Evolutionary conservation across 2,797 vertebrate genomes (phyloP).

Genomic region (Perodicticus potto): DNA sequence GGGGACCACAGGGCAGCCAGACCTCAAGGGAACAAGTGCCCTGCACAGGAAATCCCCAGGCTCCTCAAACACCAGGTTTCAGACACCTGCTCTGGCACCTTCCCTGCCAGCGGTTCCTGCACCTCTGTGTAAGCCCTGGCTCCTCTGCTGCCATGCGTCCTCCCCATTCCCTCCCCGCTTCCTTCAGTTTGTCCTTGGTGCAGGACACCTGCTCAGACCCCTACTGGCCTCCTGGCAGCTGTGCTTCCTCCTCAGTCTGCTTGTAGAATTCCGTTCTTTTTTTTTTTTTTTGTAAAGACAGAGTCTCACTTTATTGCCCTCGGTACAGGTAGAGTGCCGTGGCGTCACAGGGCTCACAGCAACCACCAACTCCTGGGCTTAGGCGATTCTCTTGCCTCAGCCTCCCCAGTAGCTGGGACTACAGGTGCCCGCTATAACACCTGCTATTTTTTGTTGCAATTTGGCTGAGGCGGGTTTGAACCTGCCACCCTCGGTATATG

Average conservation of each 20-base stretch:
- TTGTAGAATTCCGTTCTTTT: not conserved
- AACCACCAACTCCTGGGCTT: too few relatives aligned
- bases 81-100: not conserved
- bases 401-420: too few relatives aligned
- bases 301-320: too few relatives aligned
- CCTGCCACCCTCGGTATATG: too few relatives aligned
- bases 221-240: not conserved
- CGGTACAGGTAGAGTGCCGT: too few relatives aligned
- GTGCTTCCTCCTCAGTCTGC: not conserved
- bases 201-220: not conserved
- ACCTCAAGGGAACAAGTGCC: not conserved
- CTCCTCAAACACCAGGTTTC: not conserved
- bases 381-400: too few relatives aligned
- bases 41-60: not conserved
- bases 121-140: rapidly evolving
- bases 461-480: too few relatives aligned
- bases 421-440: too few relatives aligned
- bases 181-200: not conserved
- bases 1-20: rapidly evolving
- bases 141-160: not conserved
- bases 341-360: too few relatives aligned
- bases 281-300: too few relatives aligned
- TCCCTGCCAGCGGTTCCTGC: not conserved
- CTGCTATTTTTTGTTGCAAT: too few relatives aligned
- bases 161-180: not conserved